Evolutionary conservation across 2,797 vertebrate genomes (phyloP).

Genomic region (Oryzias dopingdopingensis): DNA sequence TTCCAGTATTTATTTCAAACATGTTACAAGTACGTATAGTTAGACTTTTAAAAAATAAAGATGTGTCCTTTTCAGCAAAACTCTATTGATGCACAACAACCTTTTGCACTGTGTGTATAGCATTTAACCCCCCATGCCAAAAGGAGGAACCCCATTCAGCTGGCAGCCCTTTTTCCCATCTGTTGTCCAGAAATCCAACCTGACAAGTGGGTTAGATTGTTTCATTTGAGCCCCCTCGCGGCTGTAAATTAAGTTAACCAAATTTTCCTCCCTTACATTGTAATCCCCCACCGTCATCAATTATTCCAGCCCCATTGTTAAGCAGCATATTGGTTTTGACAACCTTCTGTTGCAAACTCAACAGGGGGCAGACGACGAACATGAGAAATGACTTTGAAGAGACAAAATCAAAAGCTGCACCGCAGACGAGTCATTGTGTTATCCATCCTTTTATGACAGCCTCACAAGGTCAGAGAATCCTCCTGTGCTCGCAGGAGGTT

Average conservation of each 20-base stretch:
- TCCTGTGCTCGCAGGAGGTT: background rate
- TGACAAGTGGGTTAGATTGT: slow-evolving; percentile 4
- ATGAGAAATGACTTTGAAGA: slow-evolving; percentile 45
- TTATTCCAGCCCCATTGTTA: slow-evolving; percentile 9
- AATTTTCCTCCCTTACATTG: slow-evolving; percentile 5
- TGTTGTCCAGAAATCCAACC: slow-evolving; percentile 39
- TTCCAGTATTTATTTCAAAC: slow-evolving; percentile 1
- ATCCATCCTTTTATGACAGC: slow-evolving; percentile 25
- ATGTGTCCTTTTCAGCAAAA: too few species aligned
- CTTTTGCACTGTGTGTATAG: slow-evolving; percentile 15
- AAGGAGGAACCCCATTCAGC: slow-evolving; percentile 16
- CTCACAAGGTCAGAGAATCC: slow-evolving; percentile 16
- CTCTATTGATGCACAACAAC: background rate
- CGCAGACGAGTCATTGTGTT: slow-evolving; percentile 17
- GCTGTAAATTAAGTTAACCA: slow-evolving; percentile 29
- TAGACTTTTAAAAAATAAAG: too few species aligned
- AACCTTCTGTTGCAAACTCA: slow-evolving; percentile 22
- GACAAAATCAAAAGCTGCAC: slow-evolving; percentile 27
- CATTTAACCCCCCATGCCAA: slow-evolving; percentile 45
- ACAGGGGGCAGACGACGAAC: slow-evolving; percentile 28
- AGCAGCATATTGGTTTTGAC: slow-evolving; percentile 35
- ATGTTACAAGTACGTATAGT: too few species aligned
- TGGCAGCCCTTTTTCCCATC: slow-evolving; percentile 38
- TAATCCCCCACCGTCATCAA: slow-evolving; percentile 15
- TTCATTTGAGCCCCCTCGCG: slow-evolving; percentile 39